Conservation (phyloP, 1,140 invertebrate genomes). For the Saccostrea echinata region DNA sequence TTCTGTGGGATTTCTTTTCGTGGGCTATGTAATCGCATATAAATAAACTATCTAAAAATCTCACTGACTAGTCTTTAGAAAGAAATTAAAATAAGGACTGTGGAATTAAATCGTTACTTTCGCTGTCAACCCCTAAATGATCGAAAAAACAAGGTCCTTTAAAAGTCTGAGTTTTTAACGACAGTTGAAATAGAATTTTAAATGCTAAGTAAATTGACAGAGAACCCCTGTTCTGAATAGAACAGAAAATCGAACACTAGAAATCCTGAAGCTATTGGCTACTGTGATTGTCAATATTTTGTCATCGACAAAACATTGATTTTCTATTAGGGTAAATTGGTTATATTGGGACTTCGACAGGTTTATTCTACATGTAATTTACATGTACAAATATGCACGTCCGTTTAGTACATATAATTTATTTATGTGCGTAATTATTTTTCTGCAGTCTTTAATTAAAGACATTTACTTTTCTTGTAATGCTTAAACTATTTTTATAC, state of each 20-base stretch:
- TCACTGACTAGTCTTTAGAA: neutral
- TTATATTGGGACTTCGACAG: neutral
- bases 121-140: neutral
- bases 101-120: neutral
- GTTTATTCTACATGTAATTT: neutral
- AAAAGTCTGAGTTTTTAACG: neutral
- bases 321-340: neutral
- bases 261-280: slow-evolving; percentile 12
- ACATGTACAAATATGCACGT: neutral
- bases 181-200: slow-evolving; percentile 36
- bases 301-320: neutral
- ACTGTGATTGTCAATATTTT: slow-evolving; percentile 30
- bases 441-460: neutral
- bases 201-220: slow-evolving; percentile 24
- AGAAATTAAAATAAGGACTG: neutral
- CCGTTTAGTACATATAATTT: neutral
- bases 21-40: neutral
- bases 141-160: neutral
- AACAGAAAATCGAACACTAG: neutral
- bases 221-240: neutral
- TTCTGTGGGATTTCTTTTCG: neutral
- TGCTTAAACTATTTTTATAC: too few relatives aligned
- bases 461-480: too few relatives aligned
- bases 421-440: neutral
- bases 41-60: neutral